Evolutionary conservation across 37 sponge, comb jelly and placozoan species (phyloP).

Genomic region (Axinella damicornis): DNA sequence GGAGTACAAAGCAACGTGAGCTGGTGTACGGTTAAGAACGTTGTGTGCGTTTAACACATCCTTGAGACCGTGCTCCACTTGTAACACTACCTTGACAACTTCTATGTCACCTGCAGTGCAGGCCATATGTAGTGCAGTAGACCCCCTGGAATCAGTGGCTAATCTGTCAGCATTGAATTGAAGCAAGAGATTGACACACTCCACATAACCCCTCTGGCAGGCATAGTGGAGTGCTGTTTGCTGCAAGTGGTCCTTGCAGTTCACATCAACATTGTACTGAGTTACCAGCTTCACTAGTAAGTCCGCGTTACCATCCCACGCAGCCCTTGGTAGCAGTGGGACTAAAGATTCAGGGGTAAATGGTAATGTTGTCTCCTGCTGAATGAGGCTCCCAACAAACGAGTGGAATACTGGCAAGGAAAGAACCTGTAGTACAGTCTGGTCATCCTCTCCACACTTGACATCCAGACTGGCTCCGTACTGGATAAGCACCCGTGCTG

Average conservation of each 20-base stretch:
- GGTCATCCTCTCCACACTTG: background rate
- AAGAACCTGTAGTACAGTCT: constrained; percentile 20
- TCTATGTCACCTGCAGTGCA: constrained; percentile 30
- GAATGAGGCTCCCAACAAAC: constrained; percentile 5
- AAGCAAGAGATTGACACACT: constrained; percentile 26
- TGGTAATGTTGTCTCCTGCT: background rate
- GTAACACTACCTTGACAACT: background rate
- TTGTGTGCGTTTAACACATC: constrained; percentile 21
- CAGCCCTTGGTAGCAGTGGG: constrained; percentile 8
- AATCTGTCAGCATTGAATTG: constrained; percentile 13
- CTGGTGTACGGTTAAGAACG: constrained; percentile 6
- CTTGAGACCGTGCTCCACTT: background rate
- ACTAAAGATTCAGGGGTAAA: background rate
- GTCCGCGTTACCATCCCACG: constrained; percentile 8
- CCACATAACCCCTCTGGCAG: background rate
- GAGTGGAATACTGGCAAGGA: background rate
- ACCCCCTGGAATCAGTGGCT: background rate
- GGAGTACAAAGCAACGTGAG: constrained; percentile 38
- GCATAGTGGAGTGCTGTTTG: constrained; percentile 69
- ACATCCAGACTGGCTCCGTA: constrained; percentile 34
- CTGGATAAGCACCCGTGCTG: constrained; percentile 44
- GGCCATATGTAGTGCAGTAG: constrained; percentile 62
- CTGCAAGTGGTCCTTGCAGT: constrained; percentile 46
- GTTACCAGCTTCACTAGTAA: constrained; percentile 4
- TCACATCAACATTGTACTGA: constrained; percentile 12